A percentile compares a stretch with the other conserved stretches of the same genome.
phyloP scores from a whole-genome alignment of 2,888 invertebrate species.

The Nymphalis c-album region DNA sequence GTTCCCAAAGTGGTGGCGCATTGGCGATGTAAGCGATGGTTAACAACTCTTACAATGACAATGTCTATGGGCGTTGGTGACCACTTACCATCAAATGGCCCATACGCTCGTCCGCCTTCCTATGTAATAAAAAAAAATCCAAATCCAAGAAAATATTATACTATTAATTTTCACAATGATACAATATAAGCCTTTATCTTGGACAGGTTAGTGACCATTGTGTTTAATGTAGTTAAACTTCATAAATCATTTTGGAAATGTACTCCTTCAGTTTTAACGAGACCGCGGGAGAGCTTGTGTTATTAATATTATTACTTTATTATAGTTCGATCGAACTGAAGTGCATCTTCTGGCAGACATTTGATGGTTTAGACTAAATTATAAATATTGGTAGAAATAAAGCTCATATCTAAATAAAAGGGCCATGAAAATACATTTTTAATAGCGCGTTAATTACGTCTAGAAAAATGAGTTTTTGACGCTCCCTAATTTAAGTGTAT shows the following conservation, averaged over 20 bases:
- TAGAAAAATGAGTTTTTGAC: conserved; percentile 26
- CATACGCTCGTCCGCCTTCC: no score
- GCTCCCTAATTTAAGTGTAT: conserved; percentile 12
- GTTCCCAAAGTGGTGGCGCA: no score
- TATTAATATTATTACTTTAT: conserved; percentile 53
- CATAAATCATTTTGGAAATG: background rate
- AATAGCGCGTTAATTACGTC: conserved; percentile 23
- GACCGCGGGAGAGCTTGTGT: conserved; percentile 57
- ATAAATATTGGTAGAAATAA: conserved; percentile 15
- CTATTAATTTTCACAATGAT: background rate
- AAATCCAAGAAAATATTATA: background rate
- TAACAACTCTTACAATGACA: no score
- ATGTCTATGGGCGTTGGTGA: no score
- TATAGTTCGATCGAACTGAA: conserved; percentile 33
- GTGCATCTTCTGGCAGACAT: conserved; percentile 27
- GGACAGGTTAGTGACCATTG: no score
- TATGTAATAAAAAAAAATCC: no score
- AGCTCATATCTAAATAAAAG: background rate
- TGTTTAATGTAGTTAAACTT: conserved; percentile 1
- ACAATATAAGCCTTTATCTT: no score
- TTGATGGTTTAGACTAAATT: conserved; percentile 20
- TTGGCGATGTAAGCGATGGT: no score
- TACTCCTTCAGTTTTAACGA: conserved; percentile 30
- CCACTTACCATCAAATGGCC: no score
- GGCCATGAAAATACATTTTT: conserved; percentile 28